phyloP scores from a whole-genome alignment of 53 echinoderm and acorn worm genomes.

The Temnopleurus reevesii region DNA sequence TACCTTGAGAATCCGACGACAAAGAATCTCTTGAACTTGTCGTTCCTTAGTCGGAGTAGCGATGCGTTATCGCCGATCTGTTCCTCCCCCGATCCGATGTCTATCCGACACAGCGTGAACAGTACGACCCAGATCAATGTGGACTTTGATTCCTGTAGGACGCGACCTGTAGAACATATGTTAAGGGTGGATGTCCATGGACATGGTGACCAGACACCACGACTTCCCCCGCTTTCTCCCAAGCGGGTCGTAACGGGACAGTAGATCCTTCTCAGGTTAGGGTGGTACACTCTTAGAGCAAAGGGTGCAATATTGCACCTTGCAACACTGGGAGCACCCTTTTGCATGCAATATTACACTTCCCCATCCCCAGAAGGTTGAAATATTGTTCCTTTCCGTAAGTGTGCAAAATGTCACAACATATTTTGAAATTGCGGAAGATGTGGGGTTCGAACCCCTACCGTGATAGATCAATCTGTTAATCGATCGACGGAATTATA shows the following conservation, averaged over 20 bases:
- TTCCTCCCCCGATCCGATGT: not conserved
- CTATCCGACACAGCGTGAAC: constrained; percentile 14
- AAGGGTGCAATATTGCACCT: too few relatives aligned
- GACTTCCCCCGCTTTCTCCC: constrained; percentile 47
- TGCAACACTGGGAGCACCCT: too few relatives aligned
- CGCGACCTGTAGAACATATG: not conserved
- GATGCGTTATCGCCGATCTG: constrained; percentile 10
- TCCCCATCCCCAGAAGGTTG: too few relatives aligned
- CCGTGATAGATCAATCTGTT: too few relatives aligned
- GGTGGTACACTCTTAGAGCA: too few relatives aligned
- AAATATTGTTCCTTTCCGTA: too few relatives aligned
- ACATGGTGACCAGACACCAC: constrained; percentile 3
- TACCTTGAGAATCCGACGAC: constrained; percentile 23
- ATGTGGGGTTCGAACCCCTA: too few relatives aligned
- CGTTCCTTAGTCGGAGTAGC: constrained; percentile 43
- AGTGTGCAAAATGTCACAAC: too few relatives aligned
- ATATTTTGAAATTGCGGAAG: too few relatives aligned
- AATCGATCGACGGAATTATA: too few relatives aligned
- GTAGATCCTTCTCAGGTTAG: too few relatives aligned
- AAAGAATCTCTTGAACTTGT: constrained; percentile 40
- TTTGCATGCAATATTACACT: too few relatives aligned
- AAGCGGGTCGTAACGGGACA: constrained; percentile 36
- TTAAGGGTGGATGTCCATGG: constrained; percentile 14
- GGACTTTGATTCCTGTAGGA: not conserved
- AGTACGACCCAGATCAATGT: constrained; percentile 43